A percentile compares a stretch with the other conserved stretches of the same genome.
Evolutionary conservation across 2,797 vertebrate genomes (phyloP).

Genomic region (Cebuella pygmaea): DNA sequence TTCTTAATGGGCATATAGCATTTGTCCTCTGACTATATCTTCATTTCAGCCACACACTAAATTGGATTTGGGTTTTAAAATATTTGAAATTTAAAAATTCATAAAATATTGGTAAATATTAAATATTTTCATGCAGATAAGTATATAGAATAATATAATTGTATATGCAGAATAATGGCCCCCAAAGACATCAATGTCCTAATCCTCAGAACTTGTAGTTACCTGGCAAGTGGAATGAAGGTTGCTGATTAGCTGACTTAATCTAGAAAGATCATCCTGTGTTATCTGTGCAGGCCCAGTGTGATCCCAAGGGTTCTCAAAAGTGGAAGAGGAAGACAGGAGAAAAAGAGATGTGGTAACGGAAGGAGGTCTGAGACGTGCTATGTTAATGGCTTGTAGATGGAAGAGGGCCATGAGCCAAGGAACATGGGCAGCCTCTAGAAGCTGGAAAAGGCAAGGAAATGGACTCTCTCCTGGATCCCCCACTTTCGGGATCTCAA

Average conservation of each 20-base stretch:
- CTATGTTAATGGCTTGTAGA: background rate
- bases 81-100: background rate
- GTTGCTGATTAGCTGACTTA: conserved; percentile 5
- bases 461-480: background rate
- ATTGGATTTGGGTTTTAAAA: background rate
- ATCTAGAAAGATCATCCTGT: background rate
- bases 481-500: background rate
- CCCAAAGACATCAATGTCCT: background rate
- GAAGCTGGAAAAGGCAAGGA: background rate
- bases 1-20: background rate
- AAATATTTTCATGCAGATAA: background rate
- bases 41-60: background rate
- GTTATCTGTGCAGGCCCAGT: background rate
- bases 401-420: background rate
- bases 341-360: background rate
- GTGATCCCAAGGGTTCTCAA: background rate
- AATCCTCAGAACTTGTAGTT: background rate
- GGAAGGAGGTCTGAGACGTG: background rate
- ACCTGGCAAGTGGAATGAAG: background rate
- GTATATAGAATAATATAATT: background rate
- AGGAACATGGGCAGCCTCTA: background rate
- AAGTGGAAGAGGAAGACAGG: background rate
- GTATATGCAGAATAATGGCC: background rate
- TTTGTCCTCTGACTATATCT: background rate
- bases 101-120: background rate